Conservation (phyloP, 2,888 invertebrate genomes). For the Coleophora deauratella region DNA sequence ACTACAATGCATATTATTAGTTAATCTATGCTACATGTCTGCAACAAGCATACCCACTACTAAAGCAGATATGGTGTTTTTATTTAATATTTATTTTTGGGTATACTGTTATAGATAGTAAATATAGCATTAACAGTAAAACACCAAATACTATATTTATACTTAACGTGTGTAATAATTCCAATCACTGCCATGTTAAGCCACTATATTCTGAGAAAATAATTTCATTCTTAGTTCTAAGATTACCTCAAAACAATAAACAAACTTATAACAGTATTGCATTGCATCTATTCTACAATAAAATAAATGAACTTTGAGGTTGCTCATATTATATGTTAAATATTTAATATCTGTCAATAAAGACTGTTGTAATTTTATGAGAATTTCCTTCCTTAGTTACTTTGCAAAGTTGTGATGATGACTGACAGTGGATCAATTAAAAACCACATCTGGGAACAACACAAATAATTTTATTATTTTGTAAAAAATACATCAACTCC, state of each 20-base stretch:
- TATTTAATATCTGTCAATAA: slow-evolving; percentile 56
- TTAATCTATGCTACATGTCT: too few species aligned
- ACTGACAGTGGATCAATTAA: neutral
- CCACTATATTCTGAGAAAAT: too few species aligned
- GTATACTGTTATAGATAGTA: too few species aligned
- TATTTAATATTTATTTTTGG: too few species aligned
- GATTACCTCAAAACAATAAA: slow-evolving; percentile 29
- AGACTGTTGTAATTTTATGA: slow-evolving; percentile 48
- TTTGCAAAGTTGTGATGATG: neutral
- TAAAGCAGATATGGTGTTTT: too few species aligned
- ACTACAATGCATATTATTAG: too few species aligned
- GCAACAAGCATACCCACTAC: too few species aligned
- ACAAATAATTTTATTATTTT: slow-evolving; percentile 7
- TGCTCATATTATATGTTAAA: slow-evolving; percentile 25
- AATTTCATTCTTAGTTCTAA: slow-evolving; percentile 23
- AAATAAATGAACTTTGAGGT: slow-evolving; percentile 21
- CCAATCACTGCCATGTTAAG: too few species aligned
- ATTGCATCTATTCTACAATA: slow-evolving; percentile 19
- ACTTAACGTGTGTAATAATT: too few species aligned
- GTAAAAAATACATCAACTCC: slow-evolving; percentile 7
- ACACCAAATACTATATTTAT: too few species aligned
- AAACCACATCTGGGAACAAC: slow-evolving; percentile 4
- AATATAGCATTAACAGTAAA: too few species aligned
- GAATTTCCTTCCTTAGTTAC: neutral
- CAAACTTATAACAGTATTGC: slow-evolving; percentile 51